A percentile compares a stretch with the other conserved stretches of the same genome.
Conservation (phyloP, 2,888 invertebrate genomes). For the Rhamphomyia laevipes region DNA sequence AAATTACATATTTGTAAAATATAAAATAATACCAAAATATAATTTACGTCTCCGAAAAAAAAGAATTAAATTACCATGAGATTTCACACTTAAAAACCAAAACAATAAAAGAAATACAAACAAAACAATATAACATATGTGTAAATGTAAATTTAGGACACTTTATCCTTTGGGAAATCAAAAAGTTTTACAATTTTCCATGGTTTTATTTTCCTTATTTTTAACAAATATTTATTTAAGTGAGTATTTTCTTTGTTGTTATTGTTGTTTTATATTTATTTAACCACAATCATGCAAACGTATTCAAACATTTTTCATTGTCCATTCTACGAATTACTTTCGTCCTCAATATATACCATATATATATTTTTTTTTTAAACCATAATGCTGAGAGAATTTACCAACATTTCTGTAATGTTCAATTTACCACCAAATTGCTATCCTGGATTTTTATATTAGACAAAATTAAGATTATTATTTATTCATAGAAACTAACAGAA, state of each 20-base stretch:
- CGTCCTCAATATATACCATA: conserved; percentile 27
- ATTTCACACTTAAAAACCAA: neutral
- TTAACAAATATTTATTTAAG: neutral
- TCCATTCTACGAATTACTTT: conserved; percentile 37
- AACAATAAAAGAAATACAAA: neutral
- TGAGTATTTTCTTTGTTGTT: neutral
- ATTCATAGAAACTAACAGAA: too few relatives aligned
- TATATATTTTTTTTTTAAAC: conserved; percentile 22
- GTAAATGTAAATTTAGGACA: too few relatives aligned
- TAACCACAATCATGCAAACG: conserved; percentile 45
- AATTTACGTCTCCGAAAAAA: neutral
- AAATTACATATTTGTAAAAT: conserved; percentile 1
- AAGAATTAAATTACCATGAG: neutral
- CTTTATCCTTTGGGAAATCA: conserved; percentile 14
- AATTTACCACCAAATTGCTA: conserved; percentile 41
- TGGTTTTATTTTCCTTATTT: neutral
- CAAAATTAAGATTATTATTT: too few relatives aligned
- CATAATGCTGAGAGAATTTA: conserved; percentile 33
- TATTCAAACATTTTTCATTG: conserved; percentile 44
- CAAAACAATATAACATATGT: too few relatives aligned
- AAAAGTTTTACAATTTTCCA: neutral
- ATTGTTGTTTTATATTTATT: conserved; percentile 8
- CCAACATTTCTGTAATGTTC: conserved; percentile 41
- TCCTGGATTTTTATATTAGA: conserved; percentile 41
- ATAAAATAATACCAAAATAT: neutral